Base-by-base conservation (phyloP, 2,797 vertebrate species). In the Sphenodon punctatus region DNA sequence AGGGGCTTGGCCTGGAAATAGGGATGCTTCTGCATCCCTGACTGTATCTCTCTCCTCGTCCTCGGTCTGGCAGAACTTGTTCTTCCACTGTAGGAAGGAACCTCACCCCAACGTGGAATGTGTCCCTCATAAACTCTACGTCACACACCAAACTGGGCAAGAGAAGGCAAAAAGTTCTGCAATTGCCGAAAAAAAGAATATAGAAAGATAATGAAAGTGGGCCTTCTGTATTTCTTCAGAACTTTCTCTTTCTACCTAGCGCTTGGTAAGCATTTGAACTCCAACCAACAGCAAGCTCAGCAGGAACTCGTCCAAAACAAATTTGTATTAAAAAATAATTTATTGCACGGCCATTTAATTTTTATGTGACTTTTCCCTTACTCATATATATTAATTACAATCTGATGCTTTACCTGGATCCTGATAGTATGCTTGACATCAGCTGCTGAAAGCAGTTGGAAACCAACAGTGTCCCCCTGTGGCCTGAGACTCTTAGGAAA, bases 341-440 rank as follows among this genome's bases (percentile, higher is more conserved):
- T 59, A 27, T 2, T 77, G 65, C 43, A 73, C 22, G 32, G 16
- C 45, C 64, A 30, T 70, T 81, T 77, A 15, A 13, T n/a, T 20
- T 65, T 48, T 34, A 55, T 74, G 32, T 15, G 5, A 19, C 19
- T 58, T 42, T 56, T 10, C 17, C 58, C 63, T 42, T 11, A 39
- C 34, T 80, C 88, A 89, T 80, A 76, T 32, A 42, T 36, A 25
- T 81, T 71, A 73, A 64, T 85, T 58, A 53, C 70, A 90, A 80
- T 82, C 42, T 59, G 64, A 67, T 42, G 75, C 77, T 88, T 51
- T 90, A 53, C 39, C 84, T 61, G 49, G 67, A 84, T 39, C 23
- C 70, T 78, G 71, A 38, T 65, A 78, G 67, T 59, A 59, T 65
- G 66, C 23, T 60, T 84, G 36, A 20, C 51, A 30, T 48, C 68